These are phyloP conservation scores for Cryptocephalus primarius DNA, from an alignment of 2,888 invertebrate species.

Conservation along the genomic window DNA sequence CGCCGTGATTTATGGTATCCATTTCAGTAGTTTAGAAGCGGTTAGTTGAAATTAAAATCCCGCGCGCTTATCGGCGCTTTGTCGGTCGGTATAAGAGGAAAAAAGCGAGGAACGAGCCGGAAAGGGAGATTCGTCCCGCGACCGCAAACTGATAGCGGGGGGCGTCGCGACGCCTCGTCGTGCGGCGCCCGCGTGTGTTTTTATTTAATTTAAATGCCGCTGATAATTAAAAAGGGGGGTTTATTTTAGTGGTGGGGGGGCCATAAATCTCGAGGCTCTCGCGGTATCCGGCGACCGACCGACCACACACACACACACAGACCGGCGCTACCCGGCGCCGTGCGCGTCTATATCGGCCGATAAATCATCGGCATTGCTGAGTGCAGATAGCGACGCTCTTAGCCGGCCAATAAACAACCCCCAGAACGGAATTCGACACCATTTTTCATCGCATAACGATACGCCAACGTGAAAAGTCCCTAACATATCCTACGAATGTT, in stretches of 20 bases:
- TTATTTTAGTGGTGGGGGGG: conserved; percentile 23
- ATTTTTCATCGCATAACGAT: conserved; percentile 24
- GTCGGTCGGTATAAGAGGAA: too few relatives aligned
- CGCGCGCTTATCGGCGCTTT: too few relatives aligned
- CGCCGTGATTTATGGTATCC: too few relatives aligned
- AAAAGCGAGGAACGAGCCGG: too few relatives aligned
- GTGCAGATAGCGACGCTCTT: conserved; percentile 33
- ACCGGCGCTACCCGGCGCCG: conserved; percentile 23
- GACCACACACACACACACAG: too few relatives aligned
- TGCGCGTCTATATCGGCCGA: conserved; percentile 29
- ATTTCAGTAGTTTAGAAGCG: too few relatives aligned
- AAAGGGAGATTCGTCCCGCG: too few relatives aligned
- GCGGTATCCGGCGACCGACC: conserved; percentile 1
- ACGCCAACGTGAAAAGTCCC: neutral
- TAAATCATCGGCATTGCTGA: conserved; percentile 35
- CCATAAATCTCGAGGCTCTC: conserved; percentile 20
- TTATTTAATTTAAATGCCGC: conserved; percentile 27
- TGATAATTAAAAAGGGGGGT: conserved; percentile 30
- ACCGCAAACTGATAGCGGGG: too few relatives aligned
- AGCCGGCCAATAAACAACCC: conserved; percentile 33
- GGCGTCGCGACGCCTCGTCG: too few relatives aligned
- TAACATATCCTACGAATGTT: neutral
- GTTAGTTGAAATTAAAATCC: too few relatives aligned
- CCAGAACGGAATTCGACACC: conserved; percentile 30
- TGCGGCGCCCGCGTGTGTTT: conserved; percentile 9